Conservation (phyloP, 2,113 vertebrate genomes). For the Malurus cyaneus region DNA sequence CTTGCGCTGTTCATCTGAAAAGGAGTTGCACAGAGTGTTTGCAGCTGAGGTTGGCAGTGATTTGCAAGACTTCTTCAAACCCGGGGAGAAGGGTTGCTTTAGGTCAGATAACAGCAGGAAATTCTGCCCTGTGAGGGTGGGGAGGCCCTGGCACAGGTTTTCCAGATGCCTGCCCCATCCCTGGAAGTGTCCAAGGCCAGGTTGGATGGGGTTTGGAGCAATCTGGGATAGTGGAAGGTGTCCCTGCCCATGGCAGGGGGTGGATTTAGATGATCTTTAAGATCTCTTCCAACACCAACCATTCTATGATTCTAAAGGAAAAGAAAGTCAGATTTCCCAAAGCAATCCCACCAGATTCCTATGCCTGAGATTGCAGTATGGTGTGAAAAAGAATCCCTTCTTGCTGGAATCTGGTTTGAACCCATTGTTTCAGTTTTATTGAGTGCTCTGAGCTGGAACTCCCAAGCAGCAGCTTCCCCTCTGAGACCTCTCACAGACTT, state of each 20-base stretch:
- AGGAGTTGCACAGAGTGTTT: background rate
- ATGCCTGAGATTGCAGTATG: background rate
- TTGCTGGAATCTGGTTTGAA: background rate
- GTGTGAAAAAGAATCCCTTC: background rate
- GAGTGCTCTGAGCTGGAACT: background rate
- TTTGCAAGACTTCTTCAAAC: background rate
- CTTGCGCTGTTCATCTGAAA: background rate
- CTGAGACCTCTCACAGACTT: background rate
- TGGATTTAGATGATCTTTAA: background rate
- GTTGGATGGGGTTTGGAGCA: background rate
- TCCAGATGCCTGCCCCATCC: too few relatives aligned
- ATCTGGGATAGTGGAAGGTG: accelerated
- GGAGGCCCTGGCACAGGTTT: accelerated
- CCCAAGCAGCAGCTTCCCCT: background rate
- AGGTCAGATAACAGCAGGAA: background rate
- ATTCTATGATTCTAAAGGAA: background rate
- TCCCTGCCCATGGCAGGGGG: background rate
- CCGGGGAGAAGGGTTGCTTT: background rate
- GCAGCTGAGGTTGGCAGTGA: background rate
- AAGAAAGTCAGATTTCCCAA: background rate
- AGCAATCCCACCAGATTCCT: background rate
- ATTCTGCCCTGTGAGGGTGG: accelerated
- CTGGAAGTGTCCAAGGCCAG: background rate
- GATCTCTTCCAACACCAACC: background rate
- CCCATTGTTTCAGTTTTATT: accelerated